Conservation (phyloP, 2,888 invertebrate species). For the Crepidodera aurea region DNA sequence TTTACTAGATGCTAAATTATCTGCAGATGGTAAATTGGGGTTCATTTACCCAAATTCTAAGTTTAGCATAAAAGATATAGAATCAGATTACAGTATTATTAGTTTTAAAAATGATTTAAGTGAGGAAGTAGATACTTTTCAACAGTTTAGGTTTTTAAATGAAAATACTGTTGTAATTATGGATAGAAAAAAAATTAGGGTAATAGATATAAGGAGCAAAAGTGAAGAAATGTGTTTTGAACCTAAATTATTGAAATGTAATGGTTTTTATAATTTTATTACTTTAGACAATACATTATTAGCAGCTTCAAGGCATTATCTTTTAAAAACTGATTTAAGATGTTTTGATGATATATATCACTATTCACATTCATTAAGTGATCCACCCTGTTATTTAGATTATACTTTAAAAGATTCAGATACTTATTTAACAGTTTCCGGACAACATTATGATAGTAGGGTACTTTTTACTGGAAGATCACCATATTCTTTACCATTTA, state of each 20-base stretch:
- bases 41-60: slow-evolving; percentile 30
- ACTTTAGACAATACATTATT: slow-evolving; percentile 35
- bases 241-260: slow-evolving; percentile 43
- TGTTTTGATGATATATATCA: slow-evolving; percentile 31
- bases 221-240: slow-evolving; percentile 35
- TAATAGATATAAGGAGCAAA: slow-evolving; percentile 38
- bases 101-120: slow-evolving; percentile 21
- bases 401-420: slow-evolving; percentile 30
- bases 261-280: slow-evolving; percentile 43
- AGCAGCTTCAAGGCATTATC: slow-evolving; percentile 42
- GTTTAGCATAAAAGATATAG: slow-evolving; percentile 39
- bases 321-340: slow-evolving; percentile 44
- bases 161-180: slow-evolving; percentile 39
- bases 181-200: slow-evolving; percentile 36
- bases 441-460: slow-evolving; percentile 41
- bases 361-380: slow-evolving; percentile 42
- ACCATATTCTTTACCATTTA: slow-evolving; percentile 44
- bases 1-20: slow-evolving; percentile 44
- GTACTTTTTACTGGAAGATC: slow-evolving; percentile 45
- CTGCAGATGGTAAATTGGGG: slow-evolving; percentile 35
- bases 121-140: slow-evolving; percentile 32
- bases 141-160: slow-evolving; percentile 42
- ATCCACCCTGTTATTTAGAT: slow-evolving; percentile 46
- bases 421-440: slow-evolving; percentile 42
- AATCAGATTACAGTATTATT: slow-evolving; percentile 29